Evolutionary conservation across 2,888 invertebrate genomes (phyloP).

Genomic region (Drosophila merina): DNA sequence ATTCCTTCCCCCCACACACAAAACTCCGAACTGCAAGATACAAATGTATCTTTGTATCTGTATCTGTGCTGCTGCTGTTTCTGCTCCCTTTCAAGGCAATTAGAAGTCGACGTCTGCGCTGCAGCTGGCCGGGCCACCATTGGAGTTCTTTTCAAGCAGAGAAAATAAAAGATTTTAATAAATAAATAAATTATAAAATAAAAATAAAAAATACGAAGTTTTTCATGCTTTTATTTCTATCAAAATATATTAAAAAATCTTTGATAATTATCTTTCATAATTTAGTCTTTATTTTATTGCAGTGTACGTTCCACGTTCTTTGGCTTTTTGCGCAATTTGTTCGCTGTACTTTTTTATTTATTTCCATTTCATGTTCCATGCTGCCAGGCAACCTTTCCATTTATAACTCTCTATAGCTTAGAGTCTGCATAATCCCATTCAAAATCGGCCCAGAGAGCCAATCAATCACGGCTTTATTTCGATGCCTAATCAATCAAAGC

Average conservation of each 20-base stretch:
- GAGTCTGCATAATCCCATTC: conserved; percentile 37
- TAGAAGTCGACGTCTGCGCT: conserved; percentile 57
- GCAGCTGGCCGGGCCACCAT: conserved; percentile 46
- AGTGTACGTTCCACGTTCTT: conserved; percentile 44
- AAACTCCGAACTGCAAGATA: conserved; percentile 10
- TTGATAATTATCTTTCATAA: no score
- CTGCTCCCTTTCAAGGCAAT: conserved; percentile 37
- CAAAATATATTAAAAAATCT: no score
- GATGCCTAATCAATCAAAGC: conserved; percentile 58
- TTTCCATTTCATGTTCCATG: conserved; percentile 9
- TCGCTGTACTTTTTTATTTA: conserved; percentile 63
- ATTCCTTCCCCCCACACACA: conserved; percentile 26
- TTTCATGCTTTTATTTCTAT: no score
- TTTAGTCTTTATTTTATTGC: conserved; percentile 12
- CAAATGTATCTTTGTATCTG: conserved; percentile 43
- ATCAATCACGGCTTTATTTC: conserved; percentile 59
- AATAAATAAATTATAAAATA: no score
- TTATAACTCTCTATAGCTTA: conserved; percentile 5
- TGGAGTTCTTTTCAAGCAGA: conserved; percentile 5
- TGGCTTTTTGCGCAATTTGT: conserved; percentile 72
- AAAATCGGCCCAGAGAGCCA: conserved; percentile 44
- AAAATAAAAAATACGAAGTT: no score
- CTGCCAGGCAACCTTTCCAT: conserved; percentile 13
- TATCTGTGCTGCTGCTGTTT: conserved; percentile 17
- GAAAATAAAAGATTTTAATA: neutral